These are phyloP conservation scores for Bathynomus jamesi DNA, from an alignment of 1,140 invertebrate species.

Conservation along the genomic window DNA sequence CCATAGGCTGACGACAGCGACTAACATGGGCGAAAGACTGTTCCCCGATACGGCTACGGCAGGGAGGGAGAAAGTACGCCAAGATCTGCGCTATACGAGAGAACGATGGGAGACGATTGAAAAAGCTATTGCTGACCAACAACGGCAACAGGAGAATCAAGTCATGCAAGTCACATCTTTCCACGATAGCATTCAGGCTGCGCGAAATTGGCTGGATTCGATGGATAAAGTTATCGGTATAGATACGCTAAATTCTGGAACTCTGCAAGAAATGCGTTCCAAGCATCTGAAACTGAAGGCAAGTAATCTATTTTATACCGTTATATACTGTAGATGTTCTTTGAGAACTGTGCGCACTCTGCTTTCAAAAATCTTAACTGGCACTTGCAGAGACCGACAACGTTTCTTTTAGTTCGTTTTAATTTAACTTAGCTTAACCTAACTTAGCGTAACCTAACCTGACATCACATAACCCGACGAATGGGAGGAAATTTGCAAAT, in stretches of 20 bases:
- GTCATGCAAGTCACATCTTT: constrained; percentile 74
- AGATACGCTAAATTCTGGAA: constrained; percentile 60
- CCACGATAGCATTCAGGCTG: constrained; percentile 74
- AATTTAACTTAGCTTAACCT: no score
- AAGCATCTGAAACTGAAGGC: constrained; percentile 80
- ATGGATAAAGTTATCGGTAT: constrained; percentile 71
- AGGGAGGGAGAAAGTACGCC: constrained; percentile 77
- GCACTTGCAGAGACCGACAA: no score
- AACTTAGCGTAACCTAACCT: no score
- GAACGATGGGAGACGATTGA: constrained; percentile 44
- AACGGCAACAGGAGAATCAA: constrained; percentile 64
- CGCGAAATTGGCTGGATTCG: constrained; percentile 72
- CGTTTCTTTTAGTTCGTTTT: no score
- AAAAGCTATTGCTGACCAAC: constrained; percentile 43
- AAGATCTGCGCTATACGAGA: constrained; percentile 64
- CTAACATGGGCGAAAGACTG: constrained; percentile 70
- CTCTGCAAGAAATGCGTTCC: constrained; percentile 74
- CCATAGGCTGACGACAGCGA: constrained; percentile 62
- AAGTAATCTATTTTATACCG: constrained; percentile 15
- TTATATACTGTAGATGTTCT: no score
- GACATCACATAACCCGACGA: no score
- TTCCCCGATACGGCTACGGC: constrained; percentile 81
- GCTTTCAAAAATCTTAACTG: no score
- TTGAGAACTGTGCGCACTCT: no score
- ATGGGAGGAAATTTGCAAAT: no score